Evolutionary conservation across 2,797 vertebrate genomes (phyloP), one percentile per base, ranked within the genome.

Genomic region (Champsocephalus esox): DNA sequence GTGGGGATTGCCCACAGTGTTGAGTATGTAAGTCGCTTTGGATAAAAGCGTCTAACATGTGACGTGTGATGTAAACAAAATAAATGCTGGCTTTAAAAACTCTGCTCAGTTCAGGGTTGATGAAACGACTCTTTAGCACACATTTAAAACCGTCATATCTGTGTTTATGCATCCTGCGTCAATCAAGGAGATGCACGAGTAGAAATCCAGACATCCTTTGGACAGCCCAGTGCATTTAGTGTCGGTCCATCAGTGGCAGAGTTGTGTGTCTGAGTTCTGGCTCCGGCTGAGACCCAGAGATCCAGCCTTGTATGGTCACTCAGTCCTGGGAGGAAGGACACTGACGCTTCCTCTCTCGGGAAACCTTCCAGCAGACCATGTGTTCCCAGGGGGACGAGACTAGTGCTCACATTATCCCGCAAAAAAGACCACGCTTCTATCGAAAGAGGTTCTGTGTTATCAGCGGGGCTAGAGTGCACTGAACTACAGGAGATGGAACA

Each of bases 291-390:
- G 65, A 71, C 28, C 19, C 75, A 54, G 70, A 63, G 66, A 61
- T 44, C 72, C 80, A 48, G 77, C 93, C 92, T 85, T 94, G 86
- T 95, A 92, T 91, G 92, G 93, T 90, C 89, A 91, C 56, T 84
- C 65, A 91, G 58, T 84, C 66, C 76, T 70, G 56, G 52, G 61
- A 79, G 57, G 62, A 75, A 67, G 19, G 13, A 75, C 55, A 68
- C 70, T 71, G 17, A 57, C 73, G 60, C 82, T 84, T 88, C 82
- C 82, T 86, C 85, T 87, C 70, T 77, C 75, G 80, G 90, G 78
- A 92, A 86, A 78, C 66, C 54, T 65, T 66, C 56, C 61, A 65
- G 44, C 57, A 4, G 9, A 59, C 14, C 0, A 43, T 67, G 38
- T 21, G 24, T 54, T 76, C 65, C 64, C 28, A 16, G 60, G 76